Evolutionary conservation across 2,113 vertebrate species (phyloP), one percentile per base, ranked within the genome.

Genomic region (Lagopus leucura): DNA sequence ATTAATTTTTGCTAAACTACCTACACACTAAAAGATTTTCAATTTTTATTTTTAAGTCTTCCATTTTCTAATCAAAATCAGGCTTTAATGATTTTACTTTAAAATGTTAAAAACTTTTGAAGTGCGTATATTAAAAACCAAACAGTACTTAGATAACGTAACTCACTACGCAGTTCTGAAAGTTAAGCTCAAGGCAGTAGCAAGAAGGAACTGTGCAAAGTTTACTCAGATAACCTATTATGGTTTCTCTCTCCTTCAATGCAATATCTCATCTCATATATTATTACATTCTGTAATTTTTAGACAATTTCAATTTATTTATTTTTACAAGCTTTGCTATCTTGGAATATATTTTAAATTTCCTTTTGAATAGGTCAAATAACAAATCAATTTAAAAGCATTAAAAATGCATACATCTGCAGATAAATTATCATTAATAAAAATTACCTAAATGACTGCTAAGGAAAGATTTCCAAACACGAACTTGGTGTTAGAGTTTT

Each of bases 131-230:
- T 77, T 93, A 61, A 89, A 93, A 93, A 88, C 18, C 42, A 61
- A 73, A 13, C 47, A 73, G 6, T 64, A 45, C 57, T 85, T 78
- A 42, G 22, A 82, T 42, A 63, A 36, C 74, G 73, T 47, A 88
- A 93, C 89, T 71, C 34, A 78, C 69, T 42, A 40, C 28, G 55
- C 79, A 92, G 73, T 74, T 96, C 67, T 94, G 52, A 48, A 89
- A 92, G 71, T 38, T 92, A 72, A 91, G 86, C 82, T 95, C 69
- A 93, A 93, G 75, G 79, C 80, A 95, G 57, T 69, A 93, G 89
- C 93, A 94, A 95, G 43, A 97, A 95, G 86, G 61, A 96, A 93
- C 65, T 88, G 30, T 58, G 77, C 11, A 95, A 58, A 95, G 50
- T 24, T 96, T 95, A 77, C 92, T 96, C 65, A 92, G 94, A 95